Evolutionary conservation across 1,140 invertebrate species (phyloP).

Genomic region (Anagrus nilaparvatae): DNA sequence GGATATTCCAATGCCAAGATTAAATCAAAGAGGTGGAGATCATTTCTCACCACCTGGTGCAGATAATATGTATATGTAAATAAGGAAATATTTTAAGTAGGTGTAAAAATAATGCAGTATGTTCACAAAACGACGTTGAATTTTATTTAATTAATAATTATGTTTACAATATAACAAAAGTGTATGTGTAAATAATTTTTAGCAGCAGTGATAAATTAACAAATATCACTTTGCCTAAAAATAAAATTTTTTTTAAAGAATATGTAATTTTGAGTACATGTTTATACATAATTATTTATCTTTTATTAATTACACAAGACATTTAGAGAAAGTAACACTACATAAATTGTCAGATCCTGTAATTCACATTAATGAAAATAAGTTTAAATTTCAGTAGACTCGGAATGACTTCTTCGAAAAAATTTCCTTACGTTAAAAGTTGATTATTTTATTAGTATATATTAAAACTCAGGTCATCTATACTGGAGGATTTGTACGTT

Average conservation of each 20-base stretch:
- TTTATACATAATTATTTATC: conserved; percentile 5
- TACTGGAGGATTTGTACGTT: conserved; percentile 9
- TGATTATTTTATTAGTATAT: conserved; percentile 7
- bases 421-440: conserved; percentile 16
- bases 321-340: not conserved
- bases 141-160: conserved; percentile 28
- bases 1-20: conserved; percentile 27
- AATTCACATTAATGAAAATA: no score
- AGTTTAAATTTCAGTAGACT: no score
- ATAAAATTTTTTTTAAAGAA: conserved; percentile 20
- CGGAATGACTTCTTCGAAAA: conserved; percentile 4
- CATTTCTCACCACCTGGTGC: conserved; percentile 63
- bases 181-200: conserved; percentile 4
- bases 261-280: conserved; percentile 1
- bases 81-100: conserved; percentile 1
- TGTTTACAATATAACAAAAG: conserved; percentile 29
- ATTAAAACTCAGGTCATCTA: conserved; percentile 15
- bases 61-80: conserved; percentile 67
- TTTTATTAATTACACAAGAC: not conserved
- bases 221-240: conserved; percentile 27
- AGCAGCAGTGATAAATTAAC: conserved; percentile 20
- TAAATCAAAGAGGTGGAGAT: conserved; percentile 54
- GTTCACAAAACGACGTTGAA: conserved; percentile 30
- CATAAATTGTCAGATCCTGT: not conserved
- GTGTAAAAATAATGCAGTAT: conserved; percentile 1